A percentile compares a stretch with the other conserved stretches of the same genome.
These are phyloP conservation scores for Calyptomena viridis DNA, from an alignment of 2,113 vertebrate species.

Conservation along the genomic window DNA sequence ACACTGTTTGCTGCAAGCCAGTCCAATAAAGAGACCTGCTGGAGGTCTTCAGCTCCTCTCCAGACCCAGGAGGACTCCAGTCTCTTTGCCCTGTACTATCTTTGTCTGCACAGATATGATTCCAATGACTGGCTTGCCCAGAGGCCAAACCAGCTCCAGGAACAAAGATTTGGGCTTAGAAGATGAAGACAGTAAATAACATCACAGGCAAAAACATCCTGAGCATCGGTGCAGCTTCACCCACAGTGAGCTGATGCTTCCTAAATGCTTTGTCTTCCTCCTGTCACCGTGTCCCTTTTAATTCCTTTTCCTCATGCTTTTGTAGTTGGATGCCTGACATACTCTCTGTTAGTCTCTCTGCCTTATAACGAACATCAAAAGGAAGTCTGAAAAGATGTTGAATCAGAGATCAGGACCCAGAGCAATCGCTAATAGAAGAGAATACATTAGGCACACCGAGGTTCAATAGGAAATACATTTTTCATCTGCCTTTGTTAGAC, in stretches of 20 bases:
- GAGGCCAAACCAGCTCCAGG: neutral
- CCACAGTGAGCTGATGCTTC: neutral
- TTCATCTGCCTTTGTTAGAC: neutral
- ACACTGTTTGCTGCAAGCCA: neutral
- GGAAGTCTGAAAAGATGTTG: neutral
- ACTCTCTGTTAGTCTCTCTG: neutral
- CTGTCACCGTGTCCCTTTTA: neutral
- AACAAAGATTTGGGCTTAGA: neutral
- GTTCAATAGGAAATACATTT: conserved; percentile 4
- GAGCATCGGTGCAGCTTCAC: neutral
- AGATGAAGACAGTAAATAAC: neutral
- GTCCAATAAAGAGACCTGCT: neutral
- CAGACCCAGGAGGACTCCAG: neutral
- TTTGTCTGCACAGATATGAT: neutral
- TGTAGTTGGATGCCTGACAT: neutral
- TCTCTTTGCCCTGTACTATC: neutral
- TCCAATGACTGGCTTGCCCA: neutral
- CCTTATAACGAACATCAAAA: conserved; percentile 33
- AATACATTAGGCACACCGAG: neutral
- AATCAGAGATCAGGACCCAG: conserved; percentile 10
- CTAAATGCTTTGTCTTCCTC: neutral
- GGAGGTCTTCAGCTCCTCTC: neutral
- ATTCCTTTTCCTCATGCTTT: neutral
- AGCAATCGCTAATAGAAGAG: neutral
- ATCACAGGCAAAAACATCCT: neutral